Conservation (phyloP, 1,140 invertebrate genomes). For the Drosophila ogumai region DNA sequence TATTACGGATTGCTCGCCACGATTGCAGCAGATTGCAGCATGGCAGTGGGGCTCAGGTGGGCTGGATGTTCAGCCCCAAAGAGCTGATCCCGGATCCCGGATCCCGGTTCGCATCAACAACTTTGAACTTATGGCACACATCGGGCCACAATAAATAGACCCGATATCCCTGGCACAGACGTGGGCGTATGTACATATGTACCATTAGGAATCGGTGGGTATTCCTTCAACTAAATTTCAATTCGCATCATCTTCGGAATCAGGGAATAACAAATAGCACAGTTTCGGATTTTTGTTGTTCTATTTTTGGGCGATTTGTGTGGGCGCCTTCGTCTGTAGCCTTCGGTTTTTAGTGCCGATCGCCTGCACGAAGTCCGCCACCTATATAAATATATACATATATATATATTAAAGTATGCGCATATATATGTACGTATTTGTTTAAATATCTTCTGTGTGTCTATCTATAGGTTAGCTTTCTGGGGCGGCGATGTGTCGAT, state of each 20-base stretch:
- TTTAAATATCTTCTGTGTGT: constrained; percentile 35
- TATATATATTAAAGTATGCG: constrained; percentile 27
- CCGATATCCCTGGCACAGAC: not conserved
- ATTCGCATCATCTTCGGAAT: constrained; percentile 76
- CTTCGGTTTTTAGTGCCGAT: constrained; percentile 58
- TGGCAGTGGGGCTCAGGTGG: constrained; percentile 28
- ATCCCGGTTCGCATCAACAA: constrained; percentile 19
- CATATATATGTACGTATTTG: constrained; percentile 22
- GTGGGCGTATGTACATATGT: constrained; percentile 1
- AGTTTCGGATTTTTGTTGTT: constrained; percentile 66
- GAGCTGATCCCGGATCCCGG: not conserved
- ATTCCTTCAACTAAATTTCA: constrained; percentile 68
- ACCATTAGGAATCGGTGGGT: constrained; percentile 9
- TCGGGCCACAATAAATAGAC: too few species aligned
- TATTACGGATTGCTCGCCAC: constrained; percentile 15
- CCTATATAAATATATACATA: constrained; percentile 22
- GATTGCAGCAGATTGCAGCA: constrained; percentile 8
- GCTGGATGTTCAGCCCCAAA: constrained; percentile 20
- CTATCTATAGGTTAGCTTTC: constrained; percentile 54
- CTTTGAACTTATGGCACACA: constrained; percentile 14
- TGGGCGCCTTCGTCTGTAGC: constrained; percentile 69
- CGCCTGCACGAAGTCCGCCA: constrained; percentile 33
- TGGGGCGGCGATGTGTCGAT: constrained; percentile 37
- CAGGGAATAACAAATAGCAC: constrained; percentile 79
- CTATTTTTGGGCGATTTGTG: constrained; percentile 73